Percentiles rank a stretch among this genome's conserved stretches.
phyloP scores from a whole-genome alignment of 2,113 vertebrate species.

The Otolemur garnettii region DNA sequence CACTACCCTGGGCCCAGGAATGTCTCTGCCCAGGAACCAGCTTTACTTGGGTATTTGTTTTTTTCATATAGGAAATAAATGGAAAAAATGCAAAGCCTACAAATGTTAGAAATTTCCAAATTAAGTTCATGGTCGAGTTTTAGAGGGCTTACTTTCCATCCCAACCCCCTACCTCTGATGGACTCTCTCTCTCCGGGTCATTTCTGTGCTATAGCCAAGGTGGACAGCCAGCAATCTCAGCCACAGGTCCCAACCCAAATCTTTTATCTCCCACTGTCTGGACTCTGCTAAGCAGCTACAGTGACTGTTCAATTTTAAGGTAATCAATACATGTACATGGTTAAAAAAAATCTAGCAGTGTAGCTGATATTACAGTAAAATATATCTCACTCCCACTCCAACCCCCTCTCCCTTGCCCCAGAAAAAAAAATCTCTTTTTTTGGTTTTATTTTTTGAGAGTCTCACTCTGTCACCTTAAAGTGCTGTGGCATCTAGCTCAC shows the following conservation, averaged over 20 bases:
- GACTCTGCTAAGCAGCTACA: background rate
- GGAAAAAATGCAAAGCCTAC: background rate
- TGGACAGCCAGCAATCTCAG: background rate
- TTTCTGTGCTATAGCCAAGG: background rate
- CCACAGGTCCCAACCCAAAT: background rate
- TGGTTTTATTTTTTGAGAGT: no score
- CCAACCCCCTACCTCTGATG: fast-evolving
- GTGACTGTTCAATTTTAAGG: background rate
- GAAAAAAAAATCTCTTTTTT: background rate
- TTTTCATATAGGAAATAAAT: background rate
- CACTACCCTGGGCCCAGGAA: background rate
- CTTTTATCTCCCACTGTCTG: background rate
- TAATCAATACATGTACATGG: background rate
- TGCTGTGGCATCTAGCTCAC: no score
- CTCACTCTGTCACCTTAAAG: no score
- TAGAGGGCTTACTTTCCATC: no score
- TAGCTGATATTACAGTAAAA: background rate
- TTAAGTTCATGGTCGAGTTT: background rate
- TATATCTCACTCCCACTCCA: background rate
- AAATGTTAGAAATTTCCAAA: background rate
- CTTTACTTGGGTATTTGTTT: background rate
- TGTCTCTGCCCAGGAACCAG: background rate
- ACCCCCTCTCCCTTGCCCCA: background rate
- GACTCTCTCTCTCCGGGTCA: background rate
- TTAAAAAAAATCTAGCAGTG: background rate